phyloP scores from a whole-genome alignment of 2,888 invertebrate species.

The Torymus aiolomorphi region DNA sequence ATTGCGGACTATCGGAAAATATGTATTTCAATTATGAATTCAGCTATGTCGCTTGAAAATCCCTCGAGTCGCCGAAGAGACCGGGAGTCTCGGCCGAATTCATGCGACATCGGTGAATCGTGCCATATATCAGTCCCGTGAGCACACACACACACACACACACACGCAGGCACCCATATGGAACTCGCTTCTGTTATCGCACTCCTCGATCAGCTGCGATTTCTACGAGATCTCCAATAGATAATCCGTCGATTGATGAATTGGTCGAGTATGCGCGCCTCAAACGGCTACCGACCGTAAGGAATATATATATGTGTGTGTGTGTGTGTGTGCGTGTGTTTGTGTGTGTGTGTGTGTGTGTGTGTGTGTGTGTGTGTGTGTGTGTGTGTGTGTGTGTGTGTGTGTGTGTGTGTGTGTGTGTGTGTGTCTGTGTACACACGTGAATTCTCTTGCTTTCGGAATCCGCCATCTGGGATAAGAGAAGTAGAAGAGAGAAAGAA shows the following conservation, averaged over 20 bases:
- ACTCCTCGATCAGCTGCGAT: slow-evolving; percentile 58
- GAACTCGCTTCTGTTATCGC: slow-evolving; percentile 43
- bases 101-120: slow-evolving; percentile 9
- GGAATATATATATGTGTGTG: too few relatives aligned
- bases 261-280: slow-evolving; percentile 54
- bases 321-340: too few relatives aligned
- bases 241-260: slow-evolving; percentile 62
- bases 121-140: slow-evolving; percentile 30
- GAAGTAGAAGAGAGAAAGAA: neutral
- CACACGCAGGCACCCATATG: neutral
- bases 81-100: slow-evolving; percentile 16
- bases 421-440: too few relatives aligned
- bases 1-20: slow-evolving; percentile 45
- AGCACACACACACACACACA: too few relatives aligned
- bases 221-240: slow-evolving; percentile 58
- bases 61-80: slow-evolving; percentile 2
- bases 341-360: too few relatives aligned
- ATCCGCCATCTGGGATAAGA: slow-evolving; percentile 44
- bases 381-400: too few relatives aligned
- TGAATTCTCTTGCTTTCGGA: too few relatives aligned
- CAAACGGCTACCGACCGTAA: slow-evolving; percentile 55
- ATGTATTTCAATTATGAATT: slow-evolving; percentile 55
- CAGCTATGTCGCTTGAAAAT: slow-evolving; percentile 41
- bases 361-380: too few relatives aligned
- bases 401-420: too few relatives aligned